Evolutionary conservation across 2,113 vertebrate species (phyloP), one percentile per base, ranked within the genome.

Genomic region (Triplophysa dalaica): DNA sequence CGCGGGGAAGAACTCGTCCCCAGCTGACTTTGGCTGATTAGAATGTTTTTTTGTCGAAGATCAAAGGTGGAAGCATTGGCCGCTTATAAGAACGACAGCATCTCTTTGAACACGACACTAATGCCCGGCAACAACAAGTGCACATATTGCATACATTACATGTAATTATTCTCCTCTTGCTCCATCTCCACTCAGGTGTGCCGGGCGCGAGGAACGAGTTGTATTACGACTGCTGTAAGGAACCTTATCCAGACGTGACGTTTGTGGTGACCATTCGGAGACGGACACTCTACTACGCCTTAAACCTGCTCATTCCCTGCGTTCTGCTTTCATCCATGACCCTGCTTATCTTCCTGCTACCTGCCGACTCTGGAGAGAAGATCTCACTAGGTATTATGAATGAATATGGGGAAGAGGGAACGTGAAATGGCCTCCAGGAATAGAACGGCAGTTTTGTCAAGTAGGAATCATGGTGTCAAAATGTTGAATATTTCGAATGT

Each of bases 281-380:
- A 33, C 86, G 93, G 26, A 93, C 92, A 0, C 91, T 93, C 12
- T 94, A 93, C 88, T 93, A 94, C 14, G 93, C 92, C 56, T 89
- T 94, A 76, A 93, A 94, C 79, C 89, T 94, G 48, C 91, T 94
- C 79, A 90, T 94, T 82, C 93, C 93, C 22, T 94, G 93, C 3
- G 89, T 93, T 72, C 86, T 93, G 63, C 90, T 94, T 19, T 94
- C 92, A 12, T 93, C 92, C 7, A 93, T 93, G 92, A 93, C 92
- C 3, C 86, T 94, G 58, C 92, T 93, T 8, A 90, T 93, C 78
- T 94, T 93, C 69, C 91, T 94, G 86, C 90, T 94, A 64, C 94
- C 94, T 7, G 93, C 91, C 6, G 94, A 93, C 83, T 93, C 93
- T 4, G 93, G 93, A 65, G 94, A 95, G 89, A 94, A 94, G 90